Evolutionary conservation across 2,113 vertebrate genomes (phyloP).

Genomic region (Eulacestoma nigropectus): DNA sequence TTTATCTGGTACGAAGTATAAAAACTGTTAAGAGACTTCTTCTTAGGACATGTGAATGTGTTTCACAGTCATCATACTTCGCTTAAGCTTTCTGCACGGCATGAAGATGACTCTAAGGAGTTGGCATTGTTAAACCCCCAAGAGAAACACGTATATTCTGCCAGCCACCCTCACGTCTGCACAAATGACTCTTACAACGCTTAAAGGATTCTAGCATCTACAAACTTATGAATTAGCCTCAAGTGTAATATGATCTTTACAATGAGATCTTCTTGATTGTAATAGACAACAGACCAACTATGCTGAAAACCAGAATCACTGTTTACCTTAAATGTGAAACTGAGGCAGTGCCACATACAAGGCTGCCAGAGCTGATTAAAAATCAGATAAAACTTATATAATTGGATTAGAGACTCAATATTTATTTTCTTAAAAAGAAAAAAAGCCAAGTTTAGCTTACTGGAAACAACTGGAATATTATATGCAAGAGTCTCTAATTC

Average conservation of each 20-base stretch:
- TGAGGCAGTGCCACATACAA: not conserved
- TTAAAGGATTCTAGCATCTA: not conserved
- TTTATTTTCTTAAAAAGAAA: not conserved
- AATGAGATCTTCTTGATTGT: not conserved
- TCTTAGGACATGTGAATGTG: not conserved
- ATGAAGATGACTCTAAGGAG: not conserved
- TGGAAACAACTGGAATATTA: not conserved
- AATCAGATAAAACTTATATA: not conserved
- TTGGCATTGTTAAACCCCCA: rapidly evolving
- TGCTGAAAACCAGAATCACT: not conserved
- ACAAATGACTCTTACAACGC: not conserved
- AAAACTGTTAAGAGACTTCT: not conserved
- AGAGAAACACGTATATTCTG: not conserved
- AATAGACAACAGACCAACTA: not conserved
- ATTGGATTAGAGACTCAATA: not conserved
- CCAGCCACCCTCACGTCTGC: not conserved
- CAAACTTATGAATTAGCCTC: not conserved
- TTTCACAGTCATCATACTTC: not conserved
- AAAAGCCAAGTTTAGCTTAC: not conserved
- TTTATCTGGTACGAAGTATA: not conserved
- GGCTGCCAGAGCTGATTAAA: not conserved
- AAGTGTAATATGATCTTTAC: not conserved
- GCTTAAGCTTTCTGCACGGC: not conserved
- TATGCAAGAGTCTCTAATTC: not conserved
- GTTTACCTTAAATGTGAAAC: not conserved